phyloP scores from a whole-genome alignment of 30 jellyfish, hydroid and myxozoan species.

The Turritopsis dohrnii region DNA sequence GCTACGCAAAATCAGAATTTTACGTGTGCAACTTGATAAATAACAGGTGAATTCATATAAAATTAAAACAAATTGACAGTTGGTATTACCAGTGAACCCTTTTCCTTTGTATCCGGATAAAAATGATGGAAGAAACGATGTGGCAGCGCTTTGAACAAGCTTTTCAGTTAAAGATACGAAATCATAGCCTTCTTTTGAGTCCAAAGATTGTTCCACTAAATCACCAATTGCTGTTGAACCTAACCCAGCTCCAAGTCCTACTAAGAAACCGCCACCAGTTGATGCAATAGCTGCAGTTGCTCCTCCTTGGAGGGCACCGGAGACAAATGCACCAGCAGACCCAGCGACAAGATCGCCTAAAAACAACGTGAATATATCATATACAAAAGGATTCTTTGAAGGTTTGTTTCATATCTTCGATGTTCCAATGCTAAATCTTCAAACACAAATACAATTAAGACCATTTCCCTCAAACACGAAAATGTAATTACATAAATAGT shows the following conservation, averaged over 20 bases:
- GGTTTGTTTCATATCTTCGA: too few relatives aligned
- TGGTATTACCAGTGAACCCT: conserved; percentile 12
- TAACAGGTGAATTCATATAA: not conserved
- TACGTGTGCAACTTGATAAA: not conserved
- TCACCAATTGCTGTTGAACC: conserved; percentile 2
- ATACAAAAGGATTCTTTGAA: too few relatives aligned
- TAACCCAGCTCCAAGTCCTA: conserved; percentile 8
- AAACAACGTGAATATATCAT: too few relatives aligned
- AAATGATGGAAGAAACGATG: conserved; percentile 12
- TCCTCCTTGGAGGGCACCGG: conserved; percentile 32
- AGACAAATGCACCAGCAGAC: conserved; percentile 20
- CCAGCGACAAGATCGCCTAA: conserved; percentile 25
- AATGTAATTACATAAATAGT: too few relatives aligned
- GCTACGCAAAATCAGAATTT: too few relatives aligned
- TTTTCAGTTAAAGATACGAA: conserved; percentile 18
- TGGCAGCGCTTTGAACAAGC: not conserved
- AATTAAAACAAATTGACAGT: not conserved
- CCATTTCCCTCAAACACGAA: too few relatives aligned
- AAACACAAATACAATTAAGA: too few relatives aligned
- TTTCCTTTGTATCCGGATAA: conserved; percentile 10
- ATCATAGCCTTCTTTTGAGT: conserved; percentile 14
- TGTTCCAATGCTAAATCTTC: too few relatives aligned
- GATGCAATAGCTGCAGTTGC: conserved; percentile 22
- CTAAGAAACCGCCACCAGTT: conserved; percentile 12
- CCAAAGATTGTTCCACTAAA: conserved; percentile 2